Percentiles rank a stretch among this genome's conserved stretches.
Evolutionary conservation across 2,888 invertebrate genomes (phyloP).

Genomic region (Dendrolimus houi): DNA sequence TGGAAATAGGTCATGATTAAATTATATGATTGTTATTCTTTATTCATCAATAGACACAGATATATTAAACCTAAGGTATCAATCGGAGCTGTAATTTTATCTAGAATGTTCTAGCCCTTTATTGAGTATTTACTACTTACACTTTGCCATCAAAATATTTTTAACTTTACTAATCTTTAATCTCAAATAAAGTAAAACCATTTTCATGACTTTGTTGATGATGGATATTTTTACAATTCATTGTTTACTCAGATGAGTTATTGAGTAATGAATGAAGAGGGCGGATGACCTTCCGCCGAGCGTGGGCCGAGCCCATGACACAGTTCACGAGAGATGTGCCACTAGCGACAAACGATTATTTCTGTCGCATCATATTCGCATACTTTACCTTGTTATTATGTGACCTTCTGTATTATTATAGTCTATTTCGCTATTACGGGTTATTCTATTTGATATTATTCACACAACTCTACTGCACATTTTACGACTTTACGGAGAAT

Average conservation of each 20-base stretch:
- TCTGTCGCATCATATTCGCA: conserved; percentile 53
- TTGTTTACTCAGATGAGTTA: conserved; percentile 23
- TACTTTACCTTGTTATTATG: conserved; percentile 15
- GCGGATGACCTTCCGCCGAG: conserved; percentile 59
- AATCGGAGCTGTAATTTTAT: no score
- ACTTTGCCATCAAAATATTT: no score
- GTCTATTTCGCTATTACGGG: background rate
- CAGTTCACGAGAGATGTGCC: conserved; percentile 60
- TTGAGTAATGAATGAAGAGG: conserved; percentile 48
- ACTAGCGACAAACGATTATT: conserved; percentile 44
- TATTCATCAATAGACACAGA: background rate
- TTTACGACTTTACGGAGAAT: background rate
- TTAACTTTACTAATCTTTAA: no score
- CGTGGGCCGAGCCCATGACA: conserved; percentile 73
- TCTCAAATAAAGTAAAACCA: no score
- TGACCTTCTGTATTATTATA: background rate
- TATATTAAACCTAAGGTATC: no score
- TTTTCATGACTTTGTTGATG: background rate
- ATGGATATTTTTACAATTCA: conserved; percentile 21
- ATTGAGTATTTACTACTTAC: no score
- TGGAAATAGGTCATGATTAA: background rate
- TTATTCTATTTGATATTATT: no score
- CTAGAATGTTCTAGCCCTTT: no score
- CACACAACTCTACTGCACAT: no score
- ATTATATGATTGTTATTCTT: conserved; percentile 6